Percentiles rank a stretch among this genome's conserved stretches.
These are phyloP conservation scores for Enteromius fasciolatus DNA, from an alignment of 2,797 vertebrate species.

Conservation along the genomic window DNA sequence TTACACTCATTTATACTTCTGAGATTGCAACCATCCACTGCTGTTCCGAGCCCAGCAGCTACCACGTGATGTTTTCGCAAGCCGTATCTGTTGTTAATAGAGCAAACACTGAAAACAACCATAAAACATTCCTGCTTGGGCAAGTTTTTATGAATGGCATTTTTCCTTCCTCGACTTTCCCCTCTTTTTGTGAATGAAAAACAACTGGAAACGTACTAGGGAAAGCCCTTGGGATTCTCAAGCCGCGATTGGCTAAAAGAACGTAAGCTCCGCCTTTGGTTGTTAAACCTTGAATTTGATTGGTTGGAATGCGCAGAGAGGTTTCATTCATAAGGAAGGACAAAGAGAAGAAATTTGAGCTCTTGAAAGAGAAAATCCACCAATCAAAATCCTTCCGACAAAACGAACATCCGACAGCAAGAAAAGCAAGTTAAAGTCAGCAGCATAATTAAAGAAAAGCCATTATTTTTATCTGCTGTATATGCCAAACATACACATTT, in stretches of 20 bases:
- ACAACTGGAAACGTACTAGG: constrained; percentile 81
- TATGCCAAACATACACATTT: background rate
- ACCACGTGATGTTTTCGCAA: constrained; percentile 57
- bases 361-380: constrained; percentile 80
- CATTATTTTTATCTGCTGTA: background rate
- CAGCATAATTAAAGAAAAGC: constrained; percentile 60
- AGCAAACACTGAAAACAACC: constrained; percentile 72
- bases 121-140: constrained; percentile 74
- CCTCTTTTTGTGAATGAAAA: constrained; percentile 87
- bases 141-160: constrained; percentile 86
- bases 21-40: constrained; percentile 7
- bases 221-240: constrained; percentile 62
- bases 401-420: constrained; percentile 68
- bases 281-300: constrained; percentile 70
- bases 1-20: background rate
- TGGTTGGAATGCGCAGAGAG: constrained; percentile 69
- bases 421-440: constrained; percentile 70
- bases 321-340: constrained; percentile 85
- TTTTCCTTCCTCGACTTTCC: constrained; percentile 66
- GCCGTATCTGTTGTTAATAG: constrained; percentile 66
- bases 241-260: constrained; percentile 66
- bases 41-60: constrained; percentile 7
- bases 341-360: constrained; percentile 82
- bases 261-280: constrained; percentile 68
- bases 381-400: constrained; percentile 74